Evolutionary conservation across 2,113 vertebrate species (phyloP), one percentile per base, ranked within the genome.

Genomic region (Bettongia penicillata): DNA sequence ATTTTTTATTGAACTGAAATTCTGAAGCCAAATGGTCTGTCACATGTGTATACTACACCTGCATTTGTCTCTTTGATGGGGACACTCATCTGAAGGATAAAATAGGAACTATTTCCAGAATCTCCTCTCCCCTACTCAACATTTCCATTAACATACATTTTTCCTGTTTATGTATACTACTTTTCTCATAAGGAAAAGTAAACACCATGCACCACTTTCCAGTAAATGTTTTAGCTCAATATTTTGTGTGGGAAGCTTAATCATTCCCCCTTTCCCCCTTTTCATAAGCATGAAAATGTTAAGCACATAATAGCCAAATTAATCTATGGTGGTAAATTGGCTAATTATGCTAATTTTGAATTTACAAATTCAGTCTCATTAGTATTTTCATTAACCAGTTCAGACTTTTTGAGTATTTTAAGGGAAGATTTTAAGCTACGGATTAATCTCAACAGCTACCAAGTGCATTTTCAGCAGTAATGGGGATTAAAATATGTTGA

Each of bases 311-410:
- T 1, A 93, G 96, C 95, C 91, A 97, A 95, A 95, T 57, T 8
- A 96, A 95, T 96, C 77, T 22, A 8, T 89, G 31, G 90, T 91
- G 68, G 89, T 94, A 92, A 51, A 95, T 25, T 92, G 91, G n/a
- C 93, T 94, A 94, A 96, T 96, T 95, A 24, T 94, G 84, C 93
- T 97, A 92, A 97, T 98, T 97, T 91, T 51, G 53, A 93, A 51
- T 77, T 77, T n/a, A 10, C 52, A 84, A 96, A 91, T 52, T 96
- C 28, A 5, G 93, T 90, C 96, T 89, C 91, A 51, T 97, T 93
- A 93, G 94, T 0, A 2, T 61, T 94, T 90, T 91, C 84, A 92
- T 96, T 95, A 97, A 95, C 93, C 91, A 52, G 94, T 95, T 95
- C 61, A 91, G 92, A 84, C 95, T 91, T 92, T 92, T 68, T 24